These are phyloP conservation scores for Microcebus ravelobensis DNA, from an alignment of 2,113 vertebrate species.

Conservation along the genomic window DNA sequence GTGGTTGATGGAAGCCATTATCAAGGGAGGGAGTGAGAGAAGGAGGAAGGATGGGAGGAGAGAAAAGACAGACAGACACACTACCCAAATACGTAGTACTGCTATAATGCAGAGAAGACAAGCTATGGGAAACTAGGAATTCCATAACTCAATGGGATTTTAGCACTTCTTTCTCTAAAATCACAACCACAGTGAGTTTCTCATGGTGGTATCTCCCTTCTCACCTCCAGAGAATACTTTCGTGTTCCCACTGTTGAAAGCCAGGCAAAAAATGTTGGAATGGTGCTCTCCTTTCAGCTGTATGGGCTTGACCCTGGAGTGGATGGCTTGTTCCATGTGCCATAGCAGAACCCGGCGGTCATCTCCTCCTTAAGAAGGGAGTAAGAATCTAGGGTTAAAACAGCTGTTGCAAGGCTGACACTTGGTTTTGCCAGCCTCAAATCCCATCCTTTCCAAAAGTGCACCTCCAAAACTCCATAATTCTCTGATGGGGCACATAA, in stretches of 20 bases:
- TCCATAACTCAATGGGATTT: background rate
- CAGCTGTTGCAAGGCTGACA: background rate
- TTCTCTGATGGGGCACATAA: constrained; percentile 22
- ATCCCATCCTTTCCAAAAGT: constrained; percentile 26
- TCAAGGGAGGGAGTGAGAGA: background rate
- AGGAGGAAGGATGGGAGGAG: background rate
- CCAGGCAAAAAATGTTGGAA: constrained; percentile 98
- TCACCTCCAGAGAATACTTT: constrained; percentile 98
- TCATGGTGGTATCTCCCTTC: constrained; percentile 44
- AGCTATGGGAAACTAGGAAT: background rate
- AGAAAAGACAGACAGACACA: background rate
- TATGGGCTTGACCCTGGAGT: constrained; percentile 93
- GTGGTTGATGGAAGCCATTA: background rate
- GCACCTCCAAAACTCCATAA: background rate
- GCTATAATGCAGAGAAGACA: background rate
- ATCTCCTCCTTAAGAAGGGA: constrained; percentile 91
- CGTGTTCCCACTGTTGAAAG: constrained; percentile 97
- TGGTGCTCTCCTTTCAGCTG: constrained; percentile 98
- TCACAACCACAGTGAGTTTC: background rate
- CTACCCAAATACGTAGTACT: background rate
- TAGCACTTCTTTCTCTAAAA: constrained; percentile 24
- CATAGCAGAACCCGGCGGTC: constrained; percentile 97
- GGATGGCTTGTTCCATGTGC: constrained; percentile 97
- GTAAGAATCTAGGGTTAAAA: constrained; percentile 68
- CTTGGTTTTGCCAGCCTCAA: constrained; percentile 33